Base-by-base conservation (phyloP, 2,888 invertebrate species). In the Strigamia maritima region DNA sequence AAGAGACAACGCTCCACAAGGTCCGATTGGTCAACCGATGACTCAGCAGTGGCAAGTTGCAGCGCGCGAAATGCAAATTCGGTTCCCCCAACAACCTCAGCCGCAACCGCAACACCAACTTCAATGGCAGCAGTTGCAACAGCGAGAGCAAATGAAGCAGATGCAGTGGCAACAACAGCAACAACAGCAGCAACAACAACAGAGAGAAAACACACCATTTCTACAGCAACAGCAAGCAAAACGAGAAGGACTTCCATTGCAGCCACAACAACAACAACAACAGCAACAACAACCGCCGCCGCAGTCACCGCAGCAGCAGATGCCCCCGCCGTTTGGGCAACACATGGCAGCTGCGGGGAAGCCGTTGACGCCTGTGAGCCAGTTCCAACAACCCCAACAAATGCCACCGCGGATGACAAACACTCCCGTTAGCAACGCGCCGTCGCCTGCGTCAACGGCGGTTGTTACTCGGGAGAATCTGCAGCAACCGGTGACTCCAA, bases 211-310 rank as follows among this genome's bases (percentile, higher is more conserved):
- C 80, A 79, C 54, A 80, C 81, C 38, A 80, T 81, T 54, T 81
- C 79, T 22, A 28, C 76, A 60, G 79, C 75, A 75, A 75, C 2
- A 60, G 79, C 75, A 75, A 75, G n/a, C 75, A 38, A 79, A 60
- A 24, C 81, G 49, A 22, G 81, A 78, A 49, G 75, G 76, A 26
- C 60, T 77, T 54, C 82, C 22, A 76, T 79, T 16, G 79, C 79
- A 79, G 60, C 24, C 22, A 77, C 76, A 78, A 65, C 75, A 40
- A 7, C 89, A 89, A 88, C 79, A 79, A 44, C 31, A 49, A 14
- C 79, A 76, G 65, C 49, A 24, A 19, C 38, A 28, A 16, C 24
- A 22, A 8, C 65, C n/a, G 44, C 60, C 14, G 16, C 75, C 16
- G 40, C 79, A 35, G 16, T 38, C 19, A 26, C 80, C 10, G 76